phyloP scores from a whole-genome alignment of 2,797 vertebrate genomes.

The Sylvilagus floridanus region DNA sequence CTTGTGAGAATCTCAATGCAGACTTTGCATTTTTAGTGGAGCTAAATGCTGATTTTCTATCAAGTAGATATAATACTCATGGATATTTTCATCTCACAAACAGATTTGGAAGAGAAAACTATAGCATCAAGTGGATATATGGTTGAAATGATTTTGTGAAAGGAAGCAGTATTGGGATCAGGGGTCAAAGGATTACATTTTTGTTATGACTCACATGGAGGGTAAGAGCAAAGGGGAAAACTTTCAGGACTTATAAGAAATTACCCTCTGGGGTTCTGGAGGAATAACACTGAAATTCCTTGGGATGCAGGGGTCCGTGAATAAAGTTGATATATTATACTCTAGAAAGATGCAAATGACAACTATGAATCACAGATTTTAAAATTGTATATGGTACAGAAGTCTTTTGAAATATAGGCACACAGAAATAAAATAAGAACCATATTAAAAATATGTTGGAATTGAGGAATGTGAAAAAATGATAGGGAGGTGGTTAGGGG shows the following conservation, averaged over 20 bases:
- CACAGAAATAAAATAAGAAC: neutral
- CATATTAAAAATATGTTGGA: neutral
- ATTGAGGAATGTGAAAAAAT: neutral
- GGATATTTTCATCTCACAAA: neutral
- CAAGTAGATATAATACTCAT: neutral
- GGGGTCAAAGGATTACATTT: neutral
- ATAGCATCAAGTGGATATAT: neutral
- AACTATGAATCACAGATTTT: neutral
- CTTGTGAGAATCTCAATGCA: neutral
- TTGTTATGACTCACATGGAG: neutral
- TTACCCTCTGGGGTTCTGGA: neutral
- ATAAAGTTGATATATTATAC: neutral
- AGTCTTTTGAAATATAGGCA: neutral
- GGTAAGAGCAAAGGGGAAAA: neutral
- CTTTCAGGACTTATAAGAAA: neutral
- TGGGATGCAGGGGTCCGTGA: fast-evolving
- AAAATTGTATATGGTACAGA: neutral
- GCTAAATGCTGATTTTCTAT: neutral
- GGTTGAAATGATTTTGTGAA: neutral
- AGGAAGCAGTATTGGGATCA: neutral
- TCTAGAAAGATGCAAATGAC: neutral
- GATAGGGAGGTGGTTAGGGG: too few relatives aligned
- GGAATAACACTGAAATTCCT: neutral
- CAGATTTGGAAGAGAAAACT: neutral
- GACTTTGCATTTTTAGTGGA: neutral